A percentile compares a stretch with the other conserved stretches of the same genome.
Conservation (phyloP, 2,113 vertebrate species). For the Paramormyrops kingsleyae region DNA sequence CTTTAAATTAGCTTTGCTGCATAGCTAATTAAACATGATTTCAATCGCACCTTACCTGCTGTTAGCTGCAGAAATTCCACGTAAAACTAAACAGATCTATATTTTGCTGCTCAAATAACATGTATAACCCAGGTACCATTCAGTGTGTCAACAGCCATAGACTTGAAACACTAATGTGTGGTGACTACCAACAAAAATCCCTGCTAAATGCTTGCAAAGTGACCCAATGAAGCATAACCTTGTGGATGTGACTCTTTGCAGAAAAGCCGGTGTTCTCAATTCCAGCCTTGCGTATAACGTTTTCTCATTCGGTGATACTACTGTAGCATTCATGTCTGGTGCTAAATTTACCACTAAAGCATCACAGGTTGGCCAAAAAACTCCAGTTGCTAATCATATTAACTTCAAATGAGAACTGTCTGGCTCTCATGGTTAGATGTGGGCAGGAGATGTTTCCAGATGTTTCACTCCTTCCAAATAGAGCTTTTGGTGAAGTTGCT, state of each 20-base stretch:
- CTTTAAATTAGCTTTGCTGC: neutral
- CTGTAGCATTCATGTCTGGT: neutral
- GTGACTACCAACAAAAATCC: neutral
- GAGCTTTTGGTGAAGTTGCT: conserved; percentile 32
- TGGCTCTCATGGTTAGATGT: neutral
- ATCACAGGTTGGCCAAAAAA: neutral
- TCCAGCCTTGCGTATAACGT: neutral
- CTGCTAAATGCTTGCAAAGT: neutral
- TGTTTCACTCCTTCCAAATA: conserved; percentile 35
- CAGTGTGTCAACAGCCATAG: neutral
- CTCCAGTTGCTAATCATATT: neutral
- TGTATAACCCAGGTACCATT: neutral
- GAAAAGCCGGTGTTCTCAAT: neutral
- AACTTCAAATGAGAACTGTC: neutral
- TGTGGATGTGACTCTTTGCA: neutral
- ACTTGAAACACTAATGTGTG: neutral
- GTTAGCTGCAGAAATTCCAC: neutral
- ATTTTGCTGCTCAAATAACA: neutral
- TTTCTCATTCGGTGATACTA: neutral
- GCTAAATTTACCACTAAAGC: neutral
- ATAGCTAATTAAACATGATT: neutral
- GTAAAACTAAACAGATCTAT: neutral
- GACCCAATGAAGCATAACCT: neutral
- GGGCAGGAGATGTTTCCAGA: neutral
- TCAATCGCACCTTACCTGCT: neutral